Evolutionary conservation across 2,888 invertebrate species (phyloP), one percentile per base, ranked within the genome.

Genomic region (Eutolmus rufibarbis): DNA sequence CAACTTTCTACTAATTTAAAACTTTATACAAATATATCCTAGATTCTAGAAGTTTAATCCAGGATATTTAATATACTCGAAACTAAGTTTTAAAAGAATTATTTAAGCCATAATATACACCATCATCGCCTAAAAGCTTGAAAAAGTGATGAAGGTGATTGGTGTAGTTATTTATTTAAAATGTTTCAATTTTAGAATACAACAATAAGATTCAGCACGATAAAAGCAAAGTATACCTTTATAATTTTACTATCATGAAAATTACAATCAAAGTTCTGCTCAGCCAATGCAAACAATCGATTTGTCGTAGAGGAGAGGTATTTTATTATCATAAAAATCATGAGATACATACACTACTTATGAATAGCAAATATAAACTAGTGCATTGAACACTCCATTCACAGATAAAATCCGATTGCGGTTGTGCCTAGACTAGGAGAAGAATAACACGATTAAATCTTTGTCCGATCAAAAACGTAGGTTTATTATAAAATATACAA

Each of bases 321-420:
- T 66, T 82, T 82, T 57, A 82, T 82, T 57, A 82, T 82, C 37
- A 82, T 57, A 57, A 82, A 66, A 82, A 57, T 82, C 37, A 82
- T 82, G 82, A 57, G 9, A 66, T 56, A 82, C 57, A 82, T 82
- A 82, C 12, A 82, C 82, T 82, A 82, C 82, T 82, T 82, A 82
- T 37, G 19, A 34, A 37, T 57, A 82, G 66, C 34, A 66, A 82
- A 82, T 82, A 57, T n/a, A 82, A 82, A 82, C 40, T 51, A 19
- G 82, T 82, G 82, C 82, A 57, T 31, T 82, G 82, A 82, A 82
- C 82, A 82, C 82, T 82, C 82, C 82, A 82, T 82, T 82, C 57
- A 57, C 82, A 82, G 57, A 82, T 57, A 57, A 31, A 57, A 82
- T 82, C 82, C 37, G 57, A 57, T 57, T 82, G 34, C 40, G 37